Evolutionary conservation across 92 coral and sea anemone species (phyloP), one percentile per base, ranked within the genome.

Genomic region (Paragorgia papillata): DNA sequence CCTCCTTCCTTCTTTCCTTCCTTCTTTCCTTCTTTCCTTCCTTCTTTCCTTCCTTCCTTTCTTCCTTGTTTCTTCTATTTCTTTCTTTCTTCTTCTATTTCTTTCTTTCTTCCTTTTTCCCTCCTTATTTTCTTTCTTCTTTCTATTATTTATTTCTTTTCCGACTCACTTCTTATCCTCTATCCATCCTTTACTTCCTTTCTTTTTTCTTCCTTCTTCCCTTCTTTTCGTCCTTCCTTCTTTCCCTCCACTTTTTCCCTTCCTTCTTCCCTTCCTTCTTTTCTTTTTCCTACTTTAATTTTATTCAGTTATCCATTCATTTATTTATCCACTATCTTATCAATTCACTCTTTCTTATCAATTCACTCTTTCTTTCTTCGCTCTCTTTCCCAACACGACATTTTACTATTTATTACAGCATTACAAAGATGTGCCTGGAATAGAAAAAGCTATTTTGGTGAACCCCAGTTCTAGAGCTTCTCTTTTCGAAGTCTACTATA

Each of bases 401-500:
- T 15, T 46, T 15, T 7, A 7, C 15, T 46, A 7, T 46, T 15
- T 15, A 46, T 15, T 20, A 2, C 61, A 89, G 89, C 94, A 95
- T 61, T 88, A 91, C 74, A 95, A 95, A 70, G 97, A 95, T 25
- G 97, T 95, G 1, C 51, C 87, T 1, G 80, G 88, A 0, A 80
- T 95, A n/a, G 99, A 95, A 65, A 95, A 80, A 84, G 84, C 80
- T 50, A 75, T 95, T 50, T 48, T 79, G 3, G 91, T 95, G 13
- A 86, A 80, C 4, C 97, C 99, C 40, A 95, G 99, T 56, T 84
- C 88, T 28, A 85, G 83, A 68, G 97, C 99, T 15, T 89, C 97
- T 7, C 34, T 26, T 4, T 66, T 95, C 30, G 92, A 89, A 43
- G 88, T 95, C 32, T 89, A 75, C 75, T 84, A 88, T 54, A 82